Conservation (phyloP, 1,140 invertebrate genomes). For the Bombus waltoni region DNA sequence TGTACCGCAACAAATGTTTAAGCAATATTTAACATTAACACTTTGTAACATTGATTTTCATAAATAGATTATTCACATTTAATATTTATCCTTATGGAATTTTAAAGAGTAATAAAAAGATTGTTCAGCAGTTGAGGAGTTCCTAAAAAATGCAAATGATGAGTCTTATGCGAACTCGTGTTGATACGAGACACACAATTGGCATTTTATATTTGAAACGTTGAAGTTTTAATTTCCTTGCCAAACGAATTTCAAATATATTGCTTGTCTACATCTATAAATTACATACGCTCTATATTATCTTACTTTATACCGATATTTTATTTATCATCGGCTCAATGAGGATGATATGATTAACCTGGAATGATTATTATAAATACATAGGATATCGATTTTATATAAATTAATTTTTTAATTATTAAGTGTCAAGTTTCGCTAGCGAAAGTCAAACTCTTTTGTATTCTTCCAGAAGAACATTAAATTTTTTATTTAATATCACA, state of each 20-base stretch:
- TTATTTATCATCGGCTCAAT: neutral
- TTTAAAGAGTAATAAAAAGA: neutral
- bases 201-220: neutral
- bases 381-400: neutral
- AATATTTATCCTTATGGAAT: neutral
- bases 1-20: neutral
- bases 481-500: neutral
- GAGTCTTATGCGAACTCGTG: neutral
- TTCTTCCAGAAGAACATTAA: neutral
- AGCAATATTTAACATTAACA: neutral
- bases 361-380: slow-evolving; percentile 38
- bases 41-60: neutral
- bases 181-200: neutral
- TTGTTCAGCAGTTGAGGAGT: neutral
- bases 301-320: neutral
- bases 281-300: neutral
- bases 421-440: neutral
- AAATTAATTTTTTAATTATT: slow-evolving; percentile 28
- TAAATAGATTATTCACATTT: neutral
- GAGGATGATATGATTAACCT: slow-evolving; percentile 11
- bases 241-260: neutral
- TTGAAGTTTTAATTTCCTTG: neutral
- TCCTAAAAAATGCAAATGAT: neutral
- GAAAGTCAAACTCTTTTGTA: slow-evolving; percentile 7
- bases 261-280: neutral